Conservation (phyloP, 2,888 invertebrate species). For the Synanthedon myopaeformis region DNA sequence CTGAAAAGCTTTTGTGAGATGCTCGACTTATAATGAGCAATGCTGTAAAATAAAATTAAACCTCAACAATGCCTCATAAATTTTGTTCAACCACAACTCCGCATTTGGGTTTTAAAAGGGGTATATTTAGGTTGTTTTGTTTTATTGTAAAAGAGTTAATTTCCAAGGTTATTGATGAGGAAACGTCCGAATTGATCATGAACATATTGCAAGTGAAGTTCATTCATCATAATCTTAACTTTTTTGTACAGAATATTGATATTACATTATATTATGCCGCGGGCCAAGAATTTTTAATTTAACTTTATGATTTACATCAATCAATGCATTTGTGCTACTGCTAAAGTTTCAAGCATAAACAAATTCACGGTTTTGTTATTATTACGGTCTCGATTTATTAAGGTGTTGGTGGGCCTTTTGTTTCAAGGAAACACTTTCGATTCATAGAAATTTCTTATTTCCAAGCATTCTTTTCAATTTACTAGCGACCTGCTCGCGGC, state of each 20-base stretch:
- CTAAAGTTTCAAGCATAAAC: too few species aligned
- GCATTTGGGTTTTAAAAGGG: not conserved
- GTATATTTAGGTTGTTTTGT: not conserved
- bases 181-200: constrained; percentile 14
- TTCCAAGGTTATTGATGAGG: constrained; percentile 23
- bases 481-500: too few species aligned
- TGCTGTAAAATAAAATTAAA: not conserved
- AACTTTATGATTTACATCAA: not conserved
- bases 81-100: not conserved
- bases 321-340: too few species aligned
- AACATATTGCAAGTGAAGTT: constrained; percentile 21
- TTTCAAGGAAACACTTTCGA: too few species aligned
- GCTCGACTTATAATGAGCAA: constrained; percentile 3
- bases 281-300: not conserved
- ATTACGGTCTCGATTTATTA: too few species aligned
- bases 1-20: constrained; percentile 5
- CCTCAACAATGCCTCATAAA: constrained; percentile 19
- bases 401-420: too few species aligned
- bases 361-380: too few species aligned
- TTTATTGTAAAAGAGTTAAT: not conserved
- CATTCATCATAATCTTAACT: constrained; percentile 22
- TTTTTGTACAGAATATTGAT: not conserved
- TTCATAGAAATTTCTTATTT: too few species aligned
- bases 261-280: not conserved
- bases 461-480: too few species aligned